phyloP scores from a whole-genome alignment of 2,888 invertebrate species.

The Papilio demoleus region DNA sequence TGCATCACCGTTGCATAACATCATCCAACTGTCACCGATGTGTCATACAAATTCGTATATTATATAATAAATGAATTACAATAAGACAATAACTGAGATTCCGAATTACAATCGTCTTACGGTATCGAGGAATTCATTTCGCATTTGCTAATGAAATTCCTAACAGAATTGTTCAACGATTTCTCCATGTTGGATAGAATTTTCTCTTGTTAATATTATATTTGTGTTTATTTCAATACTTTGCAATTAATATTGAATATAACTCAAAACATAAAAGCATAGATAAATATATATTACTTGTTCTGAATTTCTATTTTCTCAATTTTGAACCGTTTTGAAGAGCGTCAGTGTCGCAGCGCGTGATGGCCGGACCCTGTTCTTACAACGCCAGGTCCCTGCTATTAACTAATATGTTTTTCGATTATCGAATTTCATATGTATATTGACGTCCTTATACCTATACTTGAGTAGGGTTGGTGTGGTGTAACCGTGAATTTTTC shows the following conservation, averaged over 20 bases:
- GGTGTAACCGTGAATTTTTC: too few relatives aligned
- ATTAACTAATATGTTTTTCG: too few relatives aligned
- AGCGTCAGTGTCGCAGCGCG: too few relatives aligned
- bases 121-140: constrained; percentile 30
- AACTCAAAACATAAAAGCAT: too few relatives aligned
- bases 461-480: too few relatives aligned
- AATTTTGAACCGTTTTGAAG: too few relatives aligned
- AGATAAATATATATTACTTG: too few relatives aligned
- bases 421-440: too few relatives aligned
- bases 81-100: constrained; percentile 31
- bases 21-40: constrained; percentile 10
- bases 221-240: background rate
- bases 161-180: background rate
- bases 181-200: constrained; percentile 3
- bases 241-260: background rate
- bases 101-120: constrained; percentile 22
- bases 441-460: too few relatives aligned
- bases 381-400: too few relatives aligned
- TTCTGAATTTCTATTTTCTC: too few relatives aligned
- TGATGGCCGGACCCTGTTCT: too few relatives aligned
- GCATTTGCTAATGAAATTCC: constrained; percentile 24
- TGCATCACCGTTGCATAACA: background rate
- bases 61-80: constrained; percentile 15
- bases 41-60: background rate
- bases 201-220: constrained; percentile 15